Percentiles rank a stretch among this genome's conserved stretches.
Evolutionary conservation across 2,888 invertebrate species (phyloP).

Genomic region (Rotaria macrura): DNA sequence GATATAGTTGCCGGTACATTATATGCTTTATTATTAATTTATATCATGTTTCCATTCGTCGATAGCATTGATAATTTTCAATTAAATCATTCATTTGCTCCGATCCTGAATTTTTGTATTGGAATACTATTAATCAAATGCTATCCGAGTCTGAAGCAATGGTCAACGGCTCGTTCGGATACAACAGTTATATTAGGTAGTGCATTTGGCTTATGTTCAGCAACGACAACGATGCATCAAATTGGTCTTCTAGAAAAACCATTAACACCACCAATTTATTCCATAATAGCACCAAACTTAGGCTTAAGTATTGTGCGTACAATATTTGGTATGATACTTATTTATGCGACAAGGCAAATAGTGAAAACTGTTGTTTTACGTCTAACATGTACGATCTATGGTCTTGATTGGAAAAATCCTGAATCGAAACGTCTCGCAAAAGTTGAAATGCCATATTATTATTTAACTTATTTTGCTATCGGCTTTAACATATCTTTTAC

Average conservation of each 20-base stretch:
- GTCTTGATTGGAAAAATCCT: slow-evolving; percentile 60
- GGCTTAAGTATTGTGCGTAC: slow-evolving; percentile 50
- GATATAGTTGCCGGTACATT: slow-evolving; percentile 70
- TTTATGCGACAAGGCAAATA: slow-evolving; percentile 59
- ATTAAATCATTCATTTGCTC: slow-evolving; percentile 60
- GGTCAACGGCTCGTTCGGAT: slow-evolving; percentile 82
- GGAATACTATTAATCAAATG: slow-evolving; percentile 58
- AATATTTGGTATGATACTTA: slow-evolving; percentile 65
- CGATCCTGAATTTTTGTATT: slow-evolving; percentile 54
- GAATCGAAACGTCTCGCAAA: slow-evolving; percentile 51
- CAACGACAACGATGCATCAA: slow-evolving; percentile 28
- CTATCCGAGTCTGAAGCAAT: slow-evolving; percentile 70
- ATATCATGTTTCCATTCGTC: slow-evolving; percentile 64
- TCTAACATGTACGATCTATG: slow-evolving; percentile 61
- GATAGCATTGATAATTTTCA: slow-evolving; percentile 65
- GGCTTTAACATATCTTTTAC: slow-evolving; percentile 68
- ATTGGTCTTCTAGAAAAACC: slow-evolving; percentile 37
- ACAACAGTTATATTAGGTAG: slow-evolving; percentile 76
- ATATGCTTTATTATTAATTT: slow-evolving; percentile 61
- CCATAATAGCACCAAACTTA: slow-evolving; percentile 65
- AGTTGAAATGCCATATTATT: slow-evolving; percentile 72
- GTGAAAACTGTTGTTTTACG: slow-evolving; percentile 63
- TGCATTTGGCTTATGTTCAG: slow-evolving; percentile 64
- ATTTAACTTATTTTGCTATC: slow-evolving; percentile 67
- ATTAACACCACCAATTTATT: slow-evolving; percentile 59